Evolutionary conservation across 2,888 invertebrate genomes (phyloP).

Genomic region (Eupithecia tripunctaria): DNA sequence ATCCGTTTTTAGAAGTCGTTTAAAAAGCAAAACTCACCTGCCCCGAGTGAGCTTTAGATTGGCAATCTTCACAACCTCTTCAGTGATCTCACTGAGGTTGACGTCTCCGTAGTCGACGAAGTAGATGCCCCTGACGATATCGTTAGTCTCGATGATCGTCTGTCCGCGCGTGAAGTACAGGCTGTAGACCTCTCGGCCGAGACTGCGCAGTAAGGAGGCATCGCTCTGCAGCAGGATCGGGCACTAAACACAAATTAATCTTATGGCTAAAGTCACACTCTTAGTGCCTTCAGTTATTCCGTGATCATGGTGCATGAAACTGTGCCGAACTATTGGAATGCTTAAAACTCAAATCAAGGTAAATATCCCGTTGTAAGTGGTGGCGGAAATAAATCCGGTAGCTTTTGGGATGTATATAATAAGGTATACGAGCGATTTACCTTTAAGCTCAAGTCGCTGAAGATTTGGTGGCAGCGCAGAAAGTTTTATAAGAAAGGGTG

Average conservation of each 20-base stretch:
- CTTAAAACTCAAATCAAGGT: too few relatives aligned
- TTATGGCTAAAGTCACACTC: too few relatives aligned
- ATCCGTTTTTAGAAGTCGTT: too few relatives aligned
- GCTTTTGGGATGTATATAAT: background rate
- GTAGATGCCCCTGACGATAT: slow-evolving; percentile 65
- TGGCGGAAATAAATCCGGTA: too few relatives aligned
- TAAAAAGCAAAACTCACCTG: slow-evolving; percentile 54
- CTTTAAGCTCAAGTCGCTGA: too few relatives aligned
- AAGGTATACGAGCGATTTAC: background rate
- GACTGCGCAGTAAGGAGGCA: slow-evolving; percentile 63
- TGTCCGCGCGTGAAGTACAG: slow-evolving; percentile 64
- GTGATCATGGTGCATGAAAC: too few relatives aligned
- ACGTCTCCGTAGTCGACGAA: slow-evolving; percentile 67
- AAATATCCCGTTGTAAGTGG: too few relatives aligned
- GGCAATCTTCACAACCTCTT: slow-evolving; percentile 9
- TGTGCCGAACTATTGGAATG: too few relatives aligned
- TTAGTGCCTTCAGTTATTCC: too few relatives aligned
- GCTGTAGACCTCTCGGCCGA: slow-evolving; percentile 67
- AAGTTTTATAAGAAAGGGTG: too few relatives aligned
- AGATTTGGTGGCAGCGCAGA: too few relatives aligned
- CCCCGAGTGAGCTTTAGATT: slow-evolving; percentile 55
- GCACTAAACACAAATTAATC: slow-evolving; percentile 54
- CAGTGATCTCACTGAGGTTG: slow-evolving; percentile 45
- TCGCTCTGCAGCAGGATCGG: slow-evolving; percentile 66
- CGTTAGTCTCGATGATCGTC: slow-evolving; percentile 58